A percentile compares a stretch with the other conserved stretches of the same genome.
Evolutionary conservation across 2,888 invertebrate genomes (phyloP).

Genomic region (Drosophila fulvimacula): DNA sequence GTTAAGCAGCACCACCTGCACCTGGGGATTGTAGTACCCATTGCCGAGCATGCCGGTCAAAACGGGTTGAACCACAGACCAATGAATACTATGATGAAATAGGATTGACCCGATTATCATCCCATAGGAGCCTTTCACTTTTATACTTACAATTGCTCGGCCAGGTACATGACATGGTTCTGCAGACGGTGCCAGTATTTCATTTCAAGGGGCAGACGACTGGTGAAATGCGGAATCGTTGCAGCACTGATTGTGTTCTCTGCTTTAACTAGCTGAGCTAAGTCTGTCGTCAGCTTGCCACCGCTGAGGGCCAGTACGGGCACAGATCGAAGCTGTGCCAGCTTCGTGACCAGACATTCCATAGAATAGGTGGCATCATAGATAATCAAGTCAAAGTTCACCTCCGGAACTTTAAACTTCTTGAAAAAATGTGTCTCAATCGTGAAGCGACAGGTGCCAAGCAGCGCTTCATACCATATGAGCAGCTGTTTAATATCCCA

Average conservation of each 20-base stretch:
- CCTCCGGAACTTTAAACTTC: background rate
- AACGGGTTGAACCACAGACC: conserved; percentile 20
- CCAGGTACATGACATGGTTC: conserved; percentile 54
- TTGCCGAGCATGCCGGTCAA: conserved; percentile 9
- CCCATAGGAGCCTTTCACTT: no score
- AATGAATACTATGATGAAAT: conserved; percentile 26
- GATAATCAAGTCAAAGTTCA: conserved; percentile 56
- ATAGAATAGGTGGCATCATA: conserved; percentile 55
- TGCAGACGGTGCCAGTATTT: conserved; percentile 53
- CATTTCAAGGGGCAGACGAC: conserved; percentile 49
- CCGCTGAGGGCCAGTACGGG: conserved; percentile 62
- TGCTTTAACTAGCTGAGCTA: conserved; percentile 45
- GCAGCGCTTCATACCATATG: conserved; percentile 63
- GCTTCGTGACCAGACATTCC: conserved; percentile 45
- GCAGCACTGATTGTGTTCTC: conserved; percentile 57
- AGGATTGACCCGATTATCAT: background rate
- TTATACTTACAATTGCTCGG: conserved; percentile 57
- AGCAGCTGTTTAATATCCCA: conserved; percentile 51
- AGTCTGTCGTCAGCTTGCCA: conserved; percentile 55
- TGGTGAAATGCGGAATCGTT: conserved; percentile 54
- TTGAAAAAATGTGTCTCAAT: background rate
- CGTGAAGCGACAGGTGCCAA: conserved; percentile 52
- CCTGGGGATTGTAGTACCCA: conserved; percentile 11
- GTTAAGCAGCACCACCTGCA: conserved; percentile 79
- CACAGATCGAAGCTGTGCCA: background rate